Evolutionary conservation across 2,888 invertebrate species (phyloP).

Genomic region (Oegoconia quadripuncta): DNA sequence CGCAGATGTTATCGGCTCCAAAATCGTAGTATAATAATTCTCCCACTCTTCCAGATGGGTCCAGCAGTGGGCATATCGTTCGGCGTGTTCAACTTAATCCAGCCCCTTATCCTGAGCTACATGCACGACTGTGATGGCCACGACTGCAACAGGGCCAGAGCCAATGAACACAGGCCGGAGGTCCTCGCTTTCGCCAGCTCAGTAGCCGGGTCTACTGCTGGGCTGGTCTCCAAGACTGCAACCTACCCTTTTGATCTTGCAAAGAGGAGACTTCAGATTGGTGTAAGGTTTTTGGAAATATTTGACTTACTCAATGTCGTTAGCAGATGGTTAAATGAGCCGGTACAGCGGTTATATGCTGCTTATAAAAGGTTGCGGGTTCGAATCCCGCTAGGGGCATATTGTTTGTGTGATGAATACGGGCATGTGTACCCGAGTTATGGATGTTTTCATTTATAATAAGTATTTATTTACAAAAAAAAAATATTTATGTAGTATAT

Average conservation of each 20-base stretch:
- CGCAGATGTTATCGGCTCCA: too few species aligned
- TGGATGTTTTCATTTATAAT: too few species aligned
- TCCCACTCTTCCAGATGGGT: conserved; percentile 57
- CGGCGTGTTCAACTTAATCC: conserved; percentile 47
- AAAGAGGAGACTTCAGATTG: conserved; percentile 91
- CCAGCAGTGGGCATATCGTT: conserved; percentile 62
- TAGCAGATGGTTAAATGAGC: too few species aligned
- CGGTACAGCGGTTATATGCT: too few species aligned
- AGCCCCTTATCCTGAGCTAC: conserved; percentile 36
- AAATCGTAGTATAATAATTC: too few species aligned
- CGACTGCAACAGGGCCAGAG: conserved; percentile 15
- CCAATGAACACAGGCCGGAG: conserved; percentile 22
- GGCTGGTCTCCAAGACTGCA: conserved; percentile 85
- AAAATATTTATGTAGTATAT: too few species aligned
- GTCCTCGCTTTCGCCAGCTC: conserved; percentile 38
- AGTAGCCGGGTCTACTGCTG: conserved; percentile 84
- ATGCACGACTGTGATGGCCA: conserved; percentile 22
- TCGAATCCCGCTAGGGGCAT: too few species aligned
- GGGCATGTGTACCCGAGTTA: too few species aligned
- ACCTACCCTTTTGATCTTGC: conserved; percentile 94
- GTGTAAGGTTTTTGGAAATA: conserved; percentile 59
- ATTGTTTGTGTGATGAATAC: too few species aligned
- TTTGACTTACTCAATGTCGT: too few species aligned
- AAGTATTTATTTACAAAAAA: too few species aligned
- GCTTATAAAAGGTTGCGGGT: too few species aligned